phyloP scores from a whole-genome alignment of 2,113 vertebrate species.

The Cariama cristata region DNA sequence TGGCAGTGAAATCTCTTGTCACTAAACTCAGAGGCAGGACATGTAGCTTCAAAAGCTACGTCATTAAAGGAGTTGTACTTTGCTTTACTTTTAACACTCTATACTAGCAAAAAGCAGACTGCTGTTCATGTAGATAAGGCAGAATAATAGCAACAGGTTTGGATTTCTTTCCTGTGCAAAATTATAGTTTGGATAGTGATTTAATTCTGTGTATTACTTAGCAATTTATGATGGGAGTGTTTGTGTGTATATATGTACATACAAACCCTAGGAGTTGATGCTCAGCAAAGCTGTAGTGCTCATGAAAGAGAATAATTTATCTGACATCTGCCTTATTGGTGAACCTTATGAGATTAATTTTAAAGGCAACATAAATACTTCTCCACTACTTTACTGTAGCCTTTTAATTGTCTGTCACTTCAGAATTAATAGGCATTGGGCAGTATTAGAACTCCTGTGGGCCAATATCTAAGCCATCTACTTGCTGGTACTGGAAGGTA shows the following conservation, averaged over 20 bases:
- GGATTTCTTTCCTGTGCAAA: neutral
- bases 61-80: neutral
- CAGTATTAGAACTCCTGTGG: neutral
- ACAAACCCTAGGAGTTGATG: neutral
- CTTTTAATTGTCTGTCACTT: neutral
- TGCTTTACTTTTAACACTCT: neutral
- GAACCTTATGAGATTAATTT: neutral
- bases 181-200: neutral
- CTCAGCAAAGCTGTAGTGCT: neutral
- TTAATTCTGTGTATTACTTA: neutral
- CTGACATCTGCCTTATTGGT: neutral
- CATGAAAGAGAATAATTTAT: neutral
- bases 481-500: neutral
- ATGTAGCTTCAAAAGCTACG: neutral
- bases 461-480: fast-evolving
- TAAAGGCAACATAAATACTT: neutral
- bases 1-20: neutral
- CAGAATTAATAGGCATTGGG: neutral
- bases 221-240: neutral
- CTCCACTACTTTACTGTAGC: neutral
- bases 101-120: neutral
- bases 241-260: no score
- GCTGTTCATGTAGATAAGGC: neutral
- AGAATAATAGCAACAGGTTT: neutral
- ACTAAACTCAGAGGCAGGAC: neutral